Evolutionary conservation across 2,888 invertebrate genomes (phyloP).

Genomic region (Marasmarcha lunaedactyla): DNA sequence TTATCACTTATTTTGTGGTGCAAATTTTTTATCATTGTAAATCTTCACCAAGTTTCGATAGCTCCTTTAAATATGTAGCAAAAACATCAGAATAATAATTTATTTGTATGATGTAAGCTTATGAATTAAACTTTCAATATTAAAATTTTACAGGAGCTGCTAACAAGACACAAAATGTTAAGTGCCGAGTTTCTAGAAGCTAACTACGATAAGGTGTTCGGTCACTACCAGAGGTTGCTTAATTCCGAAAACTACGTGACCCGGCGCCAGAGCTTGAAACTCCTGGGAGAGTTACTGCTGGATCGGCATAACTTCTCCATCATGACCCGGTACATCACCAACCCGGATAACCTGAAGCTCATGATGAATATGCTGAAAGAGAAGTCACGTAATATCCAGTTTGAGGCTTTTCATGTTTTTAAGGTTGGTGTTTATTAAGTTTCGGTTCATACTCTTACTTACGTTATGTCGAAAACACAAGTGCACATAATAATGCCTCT

Average conservation of each 20-base stretch:
- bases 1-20: no score
- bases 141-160: conserved; percentile 90
- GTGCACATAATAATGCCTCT: no score
- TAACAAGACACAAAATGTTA: conserved; percentile 94
- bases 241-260: conserved; percentile 99
- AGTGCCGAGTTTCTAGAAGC: conserved; percentile 98
- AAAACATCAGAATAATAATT: no score
- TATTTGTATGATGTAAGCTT: no score
- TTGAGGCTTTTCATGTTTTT: conserved; percentile 99
- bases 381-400: conserved; percentile 99
- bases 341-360: conserved; percentile 98
- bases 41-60: no score
- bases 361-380: conserved; percentile 99
- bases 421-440: no score
- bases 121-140: no score
- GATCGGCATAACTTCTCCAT: conserved; percentile 99
- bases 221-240: conserved; percentile 95
- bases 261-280: conserved; percentile 96
- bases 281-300: conserved; percentile 95
- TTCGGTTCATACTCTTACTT: conserved; percentile 6
- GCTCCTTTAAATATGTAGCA: no score
- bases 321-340: conserved; percentile 98
- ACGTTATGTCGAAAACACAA: no score
- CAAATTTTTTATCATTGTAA: no score
- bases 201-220: conserved; percentile 99